Evolutionary conservation across 2,888 invertebrate species (phyloP), one percentile per base, ranked within the genome.

Genomic region (Cephus pulcher): DNA sequence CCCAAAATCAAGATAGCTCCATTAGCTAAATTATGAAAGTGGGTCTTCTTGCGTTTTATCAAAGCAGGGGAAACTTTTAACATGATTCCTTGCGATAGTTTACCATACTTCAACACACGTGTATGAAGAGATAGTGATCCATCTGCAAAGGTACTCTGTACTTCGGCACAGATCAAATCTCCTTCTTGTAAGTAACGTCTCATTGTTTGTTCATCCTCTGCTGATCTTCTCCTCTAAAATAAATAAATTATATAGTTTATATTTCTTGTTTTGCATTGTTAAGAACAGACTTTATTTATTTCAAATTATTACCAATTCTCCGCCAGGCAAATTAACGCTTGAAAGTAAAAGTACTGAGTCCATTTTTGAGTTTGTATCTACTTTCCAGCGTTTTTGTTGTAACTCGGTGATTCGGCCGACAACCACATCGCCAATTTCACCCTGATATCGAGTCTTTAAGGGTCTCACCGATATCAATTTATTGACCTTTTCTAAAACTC

Each of bases 151-250:
- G 98, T 95, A 90, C 96, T 97, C 90, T 99, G 98, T 0, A 99
- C 99, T 93, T 99, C 99, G 9, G 99, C 99, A 92, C 98, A 98
- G 80, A 99, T 97, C 1, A 99, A 93, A 92, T 99, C 99, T 32
- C 98, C 98, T 92, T 98, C 98, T 90, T 96, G 95, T 75, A 99
- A 93, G 91, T 98, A 98, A 83, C 96, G 96, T 77, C 99, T 93
- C 99, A 99, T 99, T 94, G 97, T 96, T 89, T 98, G 96, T 91
- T 99, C 99, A 93, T 99, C 99, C 93, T 99, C 98, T 9, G 95
- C 96, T 4, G 97, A 98, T 88, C 98, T 94, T 77, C 98, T 93
- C 82, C 99, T 94, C 95, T 97, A 90, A 30, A 90, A 86, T 80
- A 81, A 78, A 71, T 75, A 68, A 79, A 70, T 77, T 34, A 75